Conservation (phyloP, 2,888 invertebrate genomes). For the Plebejus argus region DNA sequence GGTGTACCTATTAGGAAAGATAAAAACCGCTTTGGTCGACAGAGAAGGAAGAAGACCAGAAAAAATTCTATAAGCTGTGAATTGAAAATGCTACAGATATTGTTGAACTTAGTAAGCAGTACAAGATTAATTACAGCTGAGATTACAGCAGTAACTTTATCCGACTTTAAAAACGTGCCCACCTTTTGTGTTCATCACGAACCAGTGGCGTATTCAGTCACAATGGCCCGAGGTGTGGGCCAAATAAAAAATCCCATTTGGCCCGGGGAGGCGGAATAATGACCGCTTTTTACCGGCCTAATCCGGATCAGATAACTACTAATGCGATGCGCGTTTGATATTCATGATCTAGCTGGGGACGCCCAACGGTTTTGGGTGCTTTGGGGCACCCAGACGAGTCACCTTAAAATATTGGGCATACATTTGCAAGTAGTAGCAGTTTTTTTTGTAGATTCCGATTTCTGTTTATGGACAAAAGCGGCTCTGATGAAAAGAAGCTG, state of each 20-base stretch:
- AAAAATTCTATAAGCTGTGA: too few species aligned
- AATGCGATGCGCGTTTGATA: conserved; percentile 72
- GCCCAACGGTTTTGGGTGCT: neutral
- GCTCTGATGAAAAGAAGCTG: neutral
- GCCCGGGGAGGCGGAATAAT: conserved; percentile 73
- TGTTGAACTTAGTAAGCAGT: neutral
- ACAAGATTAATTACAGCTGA: neutral
- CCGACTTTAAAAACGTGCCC: conserved; percentile 1
- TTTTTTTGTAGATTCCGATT: neutral
- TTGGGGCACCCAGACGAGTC: neutral
- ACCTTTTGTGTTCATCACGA: conserved; percentile 5
- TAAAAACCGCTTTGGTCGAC: too few species aligned
- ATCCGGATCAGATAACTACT: conserved; percentile 74
- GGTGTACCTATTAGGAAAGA: too few species aligned
- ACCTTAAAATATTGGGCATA: neutral
- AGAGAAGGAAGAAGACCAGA: neutral
- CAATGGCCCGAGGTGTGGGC: conserved; percentile 71
- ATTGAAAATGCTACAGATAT: neutral
- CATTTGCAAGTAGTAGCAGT: neutral
- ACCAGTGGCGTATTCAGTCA: conserved; percentile 49
- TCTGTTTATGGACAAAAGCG: too few species aligned
- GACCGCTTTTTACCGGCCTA: conserved; percentile 74
- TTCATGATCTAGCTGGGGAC: conserved; percentile 63
- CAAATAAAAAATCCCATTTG: conserved; percentile 73
- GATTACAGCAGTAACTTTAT: neutral